Evolutionary conservation across 2,113 vertebrate species (phyloP).

Genomic region (Tapirus terrestris): DNA sequence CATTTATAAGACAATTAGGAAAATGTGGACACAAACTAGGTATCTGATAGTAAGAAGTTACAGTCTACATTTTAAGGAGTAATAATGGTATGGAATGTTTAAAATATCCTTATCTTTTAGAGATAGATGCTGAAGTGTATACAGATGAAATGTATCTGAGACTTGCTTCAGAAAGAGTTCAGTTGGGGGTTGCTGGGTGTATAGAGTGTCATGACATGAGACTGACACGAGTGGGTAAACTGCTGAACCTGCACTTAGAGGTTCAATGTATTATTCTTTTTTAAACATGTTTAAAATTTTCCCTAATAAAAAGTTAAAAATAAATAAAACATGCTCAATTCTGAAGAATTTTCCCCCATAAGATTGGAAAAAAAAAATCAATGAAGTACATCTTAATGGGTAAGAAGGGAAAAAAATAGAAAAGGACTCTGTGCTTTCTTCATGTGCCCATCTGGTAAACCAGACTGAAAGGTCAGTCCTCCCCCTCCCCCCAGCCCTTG

Average conservation of each 20-base stretch:
- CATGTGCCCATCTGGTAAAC: not conserved
- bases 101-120: not conserved
- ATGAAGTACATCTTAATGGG: not conserved
- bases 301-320: not conserved
- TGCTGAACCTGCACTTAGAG: not conserved
- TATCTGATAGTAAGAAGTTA: not conserved
- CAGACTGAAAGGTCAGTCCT: not conserved
- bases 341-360: not conserved
- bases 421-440: not conserved
- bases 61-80: not conserved
- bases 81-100: not conserved
- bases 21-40: not conserved
- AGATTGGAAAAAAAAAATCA: not conserved
- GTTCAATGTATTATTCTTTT: not conserved
- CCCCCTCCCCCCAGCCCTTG: not conserved
- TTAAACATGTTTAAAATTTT: not conserved
- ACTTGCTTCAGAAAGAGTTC: not conserved
- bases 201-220: not conserved
- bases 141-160: not conserved
- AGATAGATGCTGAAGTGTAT: not conserved
- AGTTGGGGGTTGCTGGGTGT: not conserved
- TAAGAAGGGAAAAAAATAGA: not conserved
- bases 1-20: not conserved
- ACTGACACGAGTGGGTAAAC: not conserved
- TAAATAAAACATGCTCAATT: not conserved